Evolutionary conservation across 2,888 invertebrate species (phyloP).

Genomic region (Aphodius granarius): DNA sequence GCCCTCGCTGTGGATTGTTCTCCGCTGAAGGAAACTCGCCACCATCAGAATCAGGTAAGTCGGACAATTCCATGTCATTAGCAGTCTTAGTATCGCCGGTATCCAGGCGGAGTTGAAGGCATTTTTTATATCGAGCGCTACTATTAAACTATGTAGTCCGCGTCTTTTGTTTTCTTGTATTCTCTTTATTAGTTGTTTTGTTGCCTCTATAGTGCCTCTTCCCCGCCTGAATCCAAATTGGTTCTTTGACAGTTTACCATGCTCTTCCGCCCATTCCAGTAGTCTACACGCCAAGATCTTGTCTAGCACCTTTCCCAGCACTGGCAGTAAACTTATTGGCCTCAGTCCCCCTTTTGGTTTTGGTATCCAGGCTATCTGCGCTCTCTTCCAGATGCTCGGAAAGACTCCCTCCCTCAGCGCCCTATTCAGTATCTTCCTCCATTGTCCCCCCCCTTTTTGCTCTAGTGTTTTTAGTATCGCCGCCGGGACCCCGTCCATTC

Average conservation of each 20-base stretch:
- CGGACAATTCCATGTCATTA: background rate
- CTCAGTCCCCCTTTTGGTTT: background rate
- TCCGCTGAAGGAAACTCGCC: conserved; percentile 26
- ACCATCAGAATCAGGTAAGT: background rate
- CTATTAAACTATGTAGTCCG: background rate
- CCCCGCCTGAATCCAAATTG: background rate
- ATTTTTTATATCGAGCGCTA: conserved; percentile 32
- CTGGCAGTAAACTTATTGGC: background rate
- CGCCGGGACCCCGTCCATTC: background rate
- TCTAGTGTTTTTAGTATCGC: background rate
- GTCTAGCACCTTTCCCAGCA: conserved; percentile 5
- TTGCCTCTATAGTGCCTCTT: background rate
- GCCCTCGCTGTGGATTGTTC: conserved; percentile 24
- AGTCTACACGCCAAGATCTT: background rate
- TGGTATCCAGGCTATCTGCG: background rate
- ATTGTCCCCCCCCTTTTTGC: background rate
- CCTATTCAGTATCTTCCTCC: background rate
- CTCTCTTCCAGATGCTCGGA: background rate
- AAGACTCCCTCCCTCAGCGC: background rate
- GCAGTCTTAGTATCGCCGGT: background rate
- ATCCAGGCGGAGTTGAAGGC: conserved; percentile 32
- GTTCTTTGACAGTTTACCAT: background rate
- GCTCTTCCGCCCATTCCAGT: background rate
- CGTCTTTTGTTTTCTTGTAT: background rate
- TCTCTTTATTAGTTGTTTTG: background rate